A percentile compares a stretch with the other conserved stretches of the same genome.
These are phyloP conservation scores for Trissolcus brochymenae DNA, from an alignment of 2,888 invertebrate species.

Conservation along the genomic window DNA sequence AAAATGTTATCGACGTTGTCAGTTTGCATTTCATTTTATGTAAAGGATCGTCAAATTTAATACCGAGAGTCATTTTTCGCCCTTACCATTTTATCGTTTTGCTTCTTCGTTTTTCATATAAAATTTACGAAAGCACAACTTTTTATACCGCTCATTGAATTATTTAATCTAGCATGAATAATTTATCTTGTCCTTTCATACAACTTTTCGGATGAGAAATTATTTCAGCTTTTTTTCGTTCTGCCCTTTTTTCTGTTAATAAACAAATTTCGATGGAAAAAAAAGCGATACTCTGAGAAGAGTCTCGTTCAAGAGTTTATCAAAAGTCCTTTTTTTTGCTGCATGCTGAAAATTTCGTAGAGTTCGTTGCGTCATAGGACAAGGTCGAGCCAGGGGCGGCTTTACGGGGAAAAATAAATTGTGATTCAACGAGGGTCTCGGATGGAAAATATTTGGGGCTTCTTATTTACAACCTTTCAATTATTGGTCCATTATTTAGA, in stretches of 20 bases:
- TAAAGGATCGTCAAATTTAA: conserved; percentile 14
- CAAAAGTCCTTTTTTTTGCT: not conserved
- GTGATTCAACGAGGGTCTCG: not conserved
- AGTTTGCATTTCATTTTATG: conserved; percentile 6
- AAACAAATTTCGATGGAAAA: too few relatives aligned
- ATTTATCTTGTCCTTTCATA: not conserved
- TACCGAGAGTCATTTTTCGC: not conserved
- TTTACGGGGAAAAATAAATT: conserved; percentile 12
- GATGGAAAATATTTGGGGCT: not conserved
- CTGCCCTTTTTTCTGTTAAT: too few relatives aligned
- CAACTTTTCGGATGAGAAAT: not conserved
- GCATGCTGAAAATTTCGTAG: conserved; percentile 16
- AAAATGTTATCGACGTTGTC: conserved; percentile 12
- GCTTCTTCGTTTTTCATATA: too few relatives aligned
- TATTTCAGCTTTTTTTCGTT: not conserved
- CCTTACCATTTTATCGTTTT: not conserved
- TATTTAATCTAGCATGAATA: conserved; percentile 6
- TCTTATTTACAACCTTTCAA: not conserved
- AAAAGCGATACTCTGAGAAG: too few relatives aligned
- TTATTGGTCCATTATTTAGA: too few relatives aligned
- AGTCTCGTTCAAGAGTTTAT: not conserved
- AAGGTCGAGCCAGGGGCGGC: conserved; percentile 45
- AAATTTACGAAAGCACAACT: not conserved
- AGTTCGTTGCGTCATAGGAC: conserved; percentile 22
- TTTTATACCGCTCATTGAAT: conserved; percentile 2